Base-by-base conservation (phyloP, 2,888 invertebrate species). In the Chymomyza amoena region DNA sequence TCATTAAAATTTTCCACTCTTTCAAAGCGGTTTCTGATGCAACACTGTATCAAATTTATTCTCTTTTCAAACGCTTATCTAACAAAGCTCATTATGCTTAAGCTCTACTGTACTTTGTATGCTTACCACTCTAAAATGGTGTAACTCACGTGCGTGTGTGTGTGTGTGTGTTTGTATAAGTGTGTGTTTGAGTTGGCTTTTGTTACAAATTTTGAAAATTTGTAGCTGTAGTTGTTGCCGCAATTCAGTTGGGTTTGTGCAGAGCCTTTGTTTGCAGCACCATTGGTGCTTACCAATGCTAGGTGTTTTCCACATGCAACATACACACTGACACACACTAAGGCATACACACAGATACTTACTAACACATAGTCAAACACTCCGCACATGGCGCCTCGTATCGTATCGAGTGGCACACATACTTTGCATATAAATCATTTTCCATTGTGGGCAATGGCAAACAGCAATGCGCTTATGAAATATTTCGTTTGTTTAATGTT, bases 401-500 rank as follows among this genome's bases (percentile, higher is more conserved):
- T n/a, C n/a, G n/a, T n/a, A 18, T 25, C 57, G 57, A 57, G 57
- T 32, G 20, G 25, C 63, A 73, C 64, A 73, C 77, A 56, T 36
- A 80, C 75, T 82, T 81, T 80, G 80, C 80, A 84, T 82, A 84
- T 85, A 85, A 84, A 84, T 85, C 80, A 84, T 78, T 76, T 57
- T 76, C 80, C 72, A 80, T 83, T 83, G 85, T 79, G 83, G 83
- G 10, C 18, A 16, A 54, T 54, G 52, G 52, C 59, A 59, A 63
- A 69, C 73, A 81, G 84, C 81, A 84, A 72, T 84, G 83, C 84
- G 83, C 83, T 82, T 81, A 83, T 83, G 84, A 84, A 83, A 84
- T 83, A 82, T 82, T 76, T 75, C 71, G 75, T 72, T 78, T 84
- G 79, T 78, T 82, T 79, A 82, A 84, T 76, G 76, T 70, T 70